Evolutionary conservation across 2,113 vertebrate genomes (phyloP).

Genomic region (Astur gentilis): DNA sequence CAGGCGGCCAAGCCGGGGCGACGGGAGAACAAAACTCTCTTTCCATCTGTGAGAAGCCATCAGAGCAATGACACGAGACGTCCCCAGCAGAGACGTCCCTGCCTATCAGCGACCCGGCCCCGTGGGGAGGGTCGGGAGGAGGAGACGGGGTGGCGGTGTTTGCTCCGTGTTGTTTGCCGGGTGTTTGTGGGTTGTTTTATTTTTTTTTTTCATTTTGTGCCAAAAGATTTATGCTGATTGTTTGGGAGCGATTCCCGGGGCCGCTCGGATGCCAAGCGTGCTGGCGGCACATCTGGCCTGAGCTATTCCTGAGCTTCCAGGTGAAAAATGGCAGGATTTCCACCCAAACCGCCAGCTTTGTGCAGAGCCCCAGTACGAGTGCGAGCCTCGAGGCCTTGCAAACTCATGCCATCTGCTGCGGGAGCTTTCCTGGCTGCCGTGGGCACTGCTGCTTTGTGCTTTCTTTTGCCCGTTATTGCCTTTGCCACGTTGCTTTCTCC

Average conservation of each 20-base stretch:
- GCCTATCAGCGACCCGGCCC: slow-evolving; percentile 15
- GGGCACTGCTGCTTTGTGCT: accelerated
- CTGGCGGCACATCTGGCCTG: neutral
- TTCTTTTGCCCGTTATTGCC: accelerated
- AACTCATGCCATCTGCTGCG: accelerated
- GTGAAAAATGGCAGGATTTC: neutral
- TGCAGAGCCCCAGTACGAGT: neutral
- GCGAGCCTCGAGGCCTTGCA: neutral
- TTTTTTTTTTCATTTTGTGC: neutral
- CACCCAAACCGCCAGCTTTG: neutral
- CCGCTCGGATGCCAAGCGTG: neutral
- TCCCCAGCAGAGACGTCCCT: slow-evolving; percentile 59
- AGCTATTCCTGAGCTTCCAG: neutral
- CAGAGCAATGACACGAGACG: slow-evolving; percentile 16
- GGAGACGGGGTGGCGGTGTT: neutral
- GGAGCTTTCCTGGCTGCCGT: accelerated
- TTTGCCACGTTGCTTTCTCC: neutral
- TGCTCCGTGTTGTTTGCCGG: neutral
- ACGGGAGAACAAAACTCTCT: slow-evolving; percentile 49
- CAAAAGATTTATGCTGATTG: neutral
- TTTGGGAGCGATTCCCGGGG: neutral
- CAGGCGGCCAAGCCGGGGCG: slow-evolving; percentile 9
- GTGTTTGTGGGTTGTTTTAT: neutral
- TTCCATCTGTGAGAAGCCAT: slow-evolving; percentile 47
- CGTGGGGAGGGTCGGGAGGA: neutral